Conservation (phyloP, 2,888 invertebrate species). For the Julus scanicus region DNA sequence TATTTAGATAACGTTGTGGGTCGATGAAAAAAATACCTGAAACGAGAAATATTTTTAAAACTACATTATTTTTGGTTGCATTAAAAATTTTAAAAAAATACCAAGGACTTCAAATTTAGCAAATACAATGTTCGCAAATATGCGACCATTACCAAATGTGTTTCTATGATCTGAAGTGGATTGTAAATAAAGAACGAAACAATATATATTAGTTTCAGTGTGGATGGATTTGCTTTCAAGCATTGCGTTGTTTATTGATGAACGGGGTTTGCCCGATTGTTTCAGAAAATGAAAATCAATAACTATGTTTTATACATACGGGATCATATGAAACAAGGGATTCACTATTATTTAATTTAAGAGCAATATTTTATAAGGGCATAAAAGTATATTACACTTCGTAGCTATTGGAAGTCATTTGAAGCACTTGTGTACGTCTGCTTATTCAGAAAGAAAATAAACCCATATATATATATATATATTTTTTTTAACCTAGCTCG, state of each 20-base stretch:
- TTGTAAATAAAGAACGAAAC: too few relatives aligned
- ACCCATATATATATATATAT: background rate
- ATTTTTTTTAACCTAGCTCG: background rate
- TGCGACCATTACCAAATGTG: too few relatives aligned
- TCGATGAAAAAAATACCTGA: too few relatives aligned
- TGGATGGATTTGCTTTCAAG: background rate
- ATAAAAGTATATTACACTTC: background rate
- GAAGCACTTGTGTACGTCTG: background rate
- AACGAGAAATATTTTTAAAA: too few relatives aligned
- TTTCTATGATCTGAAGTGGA: too few relatives aligned
- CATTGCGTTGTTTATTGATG: constrained; percentile 7
- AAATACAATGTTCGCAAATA: too few relatives aligned
- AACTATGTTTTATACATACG: background rate
- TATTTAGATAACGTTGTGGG: too few relatives aligned
- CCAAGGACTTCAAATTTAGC: too few relatives aligned
- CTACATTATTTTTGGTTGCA: too few relatives aligned
- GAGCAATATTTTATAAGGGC: background rate
- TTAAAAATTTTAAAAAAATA: too few relatives aligned
- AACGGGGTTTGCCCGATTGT: background rate
- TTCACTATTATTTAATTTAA: background rate
- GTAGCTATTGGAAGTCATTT: background rate
- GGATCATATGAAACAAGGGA: background rate
- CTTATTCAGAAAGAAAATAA: background rate
- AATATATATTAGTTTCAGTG: background rate
- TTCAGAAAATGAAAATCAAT: background rate